These are phyloP conservation scores for Sebastiscus tertius DNA, from an alignment of 2,797 vertebrate genomes.

Conservation along the genomic window DNA sequence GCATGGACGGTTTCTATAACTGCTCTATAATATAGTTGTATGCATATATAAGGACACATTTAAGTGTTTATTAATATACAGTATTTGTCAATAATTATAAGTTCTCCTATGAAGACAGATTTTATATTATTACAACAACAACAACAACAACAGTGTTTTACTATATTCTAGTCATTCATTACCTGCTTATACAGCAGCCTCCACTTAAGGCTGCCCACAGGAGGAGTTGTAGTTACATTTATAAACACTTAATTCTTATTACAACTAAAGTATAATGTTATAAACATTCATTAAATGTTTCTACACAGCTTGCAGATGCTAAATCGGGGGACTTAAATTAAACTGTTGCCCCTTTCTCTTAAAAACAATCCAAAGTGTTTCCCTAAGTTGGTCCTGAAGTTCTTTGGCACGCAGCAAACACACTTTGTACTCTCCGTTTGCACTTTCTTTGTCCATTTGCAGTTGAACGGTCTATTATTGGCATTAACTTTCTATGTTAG, in stretches of 20 bases:
- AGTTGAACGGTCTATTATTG: not conserved
- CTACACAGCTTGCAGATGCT: not conserved
- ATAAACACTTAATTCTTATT: not conserved
- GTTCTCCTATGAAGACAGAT: not conserved
- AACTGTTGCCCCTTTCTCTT: not conserved
- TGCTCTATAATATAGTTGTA: not conserved
- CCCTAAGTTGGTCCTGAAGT: not conserved
- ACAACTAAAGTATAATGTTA: not conserved
- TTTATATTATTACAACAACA: not conserved
- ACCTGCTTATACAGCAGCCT: not conserved
- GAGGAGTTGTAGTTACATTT: not conserved
- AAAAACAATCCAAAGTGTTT: not conserved
- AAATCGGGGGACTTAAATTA: not conserved
- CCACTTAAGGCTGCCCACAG: not conserved
- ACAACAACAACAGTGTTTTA: not conserved
- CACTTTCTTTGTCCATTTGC: not conserved
- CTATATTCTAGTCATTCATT: not conserved
- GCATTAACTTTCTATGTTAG: not conserved
- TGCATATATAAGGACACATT: not conserved
- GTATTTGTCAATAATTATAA: not conserved
- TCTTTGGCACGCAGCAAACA: not conserved
- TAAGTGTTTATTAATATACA: not conserved
- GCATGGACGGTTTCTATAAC: not conserved
- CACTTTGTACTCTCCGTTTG: rapidly evolving
- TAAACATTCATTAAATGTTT: not conserved